A percentile compares a stretch with the other conserved stretches of the same genome.
phyloP scores from a whole-genome alignment of 2,888 invertebrate genomes.

The Saturnia japonica region DNA sequence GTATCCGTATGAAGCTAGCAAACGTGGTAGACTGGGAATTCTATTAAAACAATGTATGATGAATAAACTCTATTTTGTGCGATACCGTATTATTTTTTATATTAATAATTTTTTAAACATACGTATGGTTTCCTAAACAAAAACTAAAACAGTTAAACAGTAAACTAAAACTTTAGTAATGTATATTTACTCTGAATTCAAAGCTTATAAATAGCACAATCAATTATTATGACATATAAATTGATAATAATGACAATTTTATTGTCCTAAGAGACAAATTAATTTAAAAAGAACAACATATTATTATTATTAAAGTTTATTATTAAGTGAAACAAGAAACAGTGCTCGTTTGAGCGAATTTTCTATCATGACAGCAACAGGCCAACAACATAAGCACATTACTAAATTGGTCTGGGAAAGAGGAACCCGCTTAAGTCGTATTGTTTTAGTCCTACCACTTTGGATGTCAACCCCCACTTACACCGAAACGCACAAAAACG shows the following conservation, averaged over 20 bases:
- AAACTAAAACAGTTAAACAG: too few relatives aligned
- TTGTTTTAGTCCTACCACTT: conserved; percentile 50
- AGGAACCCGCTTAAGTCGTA: conserved; percentile 65
- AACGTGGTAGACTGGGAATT: background rate
- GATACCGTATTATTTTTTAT: background rate
- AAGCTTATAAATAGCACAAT: background rate
- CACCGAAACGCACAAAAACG: background rate
- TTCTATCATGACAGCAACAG: conserved; percentile 51
- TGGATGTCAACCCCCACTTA: conserved; percentile 25
- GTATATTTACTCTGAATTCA: background rate
- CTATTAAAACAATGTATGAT: background rate
- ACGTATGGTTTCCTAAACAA: too few relatives aligned
- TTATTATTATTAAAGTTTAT: background rate
- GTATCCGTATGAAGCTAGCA: conserved; percentile 9
- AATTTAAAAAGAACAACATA: background rate
- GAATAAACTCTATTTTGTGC: background rate
- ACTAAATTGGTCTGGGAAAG: conserved; percentile 53
- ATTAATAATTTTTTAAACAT: too few relatives aligned
- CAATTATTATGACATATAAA: background rate
- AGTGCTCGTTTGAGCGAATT: conserved; percentile 21
- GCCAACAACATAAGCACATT: conserved; percentile 53
- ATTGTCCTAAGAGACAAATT: background rate
- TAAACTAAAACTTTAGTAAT: background rate
- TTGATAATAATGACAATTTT: too few relatives aligned
- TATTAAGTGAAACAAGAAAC: background rate